A percentile compares a stretch with the other conserved stretches of the same genome.
phyloP scores from a whole-genome alignment of 2,113 vertebrate genomes.

The Xyrauchen texanus region DNA sequence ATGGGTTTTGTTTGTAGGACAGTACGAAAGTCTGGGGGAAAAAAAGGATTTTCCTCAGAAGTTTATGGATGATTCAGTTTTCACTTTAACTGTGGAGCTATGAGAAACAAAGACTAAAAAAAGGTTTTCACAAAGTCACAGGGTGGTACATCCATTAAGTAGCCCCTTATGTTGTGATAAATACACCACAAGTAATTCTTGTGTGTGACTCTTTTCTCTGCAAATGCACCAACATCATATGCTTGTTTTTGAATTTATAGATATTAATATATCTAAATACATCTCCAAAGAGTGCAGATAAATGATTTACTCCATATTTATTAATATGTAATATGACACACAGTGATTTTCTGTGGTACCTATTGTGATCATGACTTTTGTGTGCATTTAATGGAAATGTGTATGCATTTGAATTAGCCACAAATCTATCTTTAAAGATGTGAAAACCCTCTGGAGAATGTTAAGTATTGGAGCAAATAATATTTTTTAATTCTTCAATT shows the following conservation, averaged over 20 bases:
- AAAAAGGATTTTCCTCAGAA: background rate
- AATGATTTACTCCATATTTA: background rate
- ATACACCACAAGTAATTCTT: background rate
- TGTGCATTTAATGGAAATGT: too few relatives aligned
- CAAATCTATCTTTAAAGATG: background rate
- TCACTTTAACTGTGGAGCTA: background rate
- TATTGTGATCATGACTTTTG: too few relatives aligned
- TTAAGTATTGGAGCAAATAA: background rate
- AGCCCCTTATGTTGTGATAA: background rate
- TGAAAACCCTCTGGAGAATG: background rate
- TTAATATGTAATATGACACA: background rate
- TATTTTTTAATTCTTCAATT: background rate
- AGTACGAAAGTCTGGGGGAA: background rate
- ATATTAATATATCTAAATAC: background rate
- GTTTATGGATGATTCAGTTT: slow-evolving; percentile 1
- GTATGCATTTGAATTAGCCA: background rate
- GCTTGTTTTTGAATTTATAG: too few relatives aligned
- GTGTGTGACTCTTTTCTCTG: slow-evolving; percentile 2
- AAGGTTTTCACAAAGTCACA: slow-evolving; percentile 20
- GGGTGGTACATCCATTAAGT: background rate
- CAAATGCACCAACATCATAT: background rate
- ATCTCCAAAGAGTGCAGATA: background rate
- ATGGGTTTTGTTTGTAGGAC: background rate
- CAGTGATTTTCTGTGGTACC: background rate
- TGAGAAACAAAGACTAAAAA: background rate